Evolutionary conservation across 2,113 vertebrate genomes (phyloP).

Genomic region (Ceyx melanurus): DNA sequence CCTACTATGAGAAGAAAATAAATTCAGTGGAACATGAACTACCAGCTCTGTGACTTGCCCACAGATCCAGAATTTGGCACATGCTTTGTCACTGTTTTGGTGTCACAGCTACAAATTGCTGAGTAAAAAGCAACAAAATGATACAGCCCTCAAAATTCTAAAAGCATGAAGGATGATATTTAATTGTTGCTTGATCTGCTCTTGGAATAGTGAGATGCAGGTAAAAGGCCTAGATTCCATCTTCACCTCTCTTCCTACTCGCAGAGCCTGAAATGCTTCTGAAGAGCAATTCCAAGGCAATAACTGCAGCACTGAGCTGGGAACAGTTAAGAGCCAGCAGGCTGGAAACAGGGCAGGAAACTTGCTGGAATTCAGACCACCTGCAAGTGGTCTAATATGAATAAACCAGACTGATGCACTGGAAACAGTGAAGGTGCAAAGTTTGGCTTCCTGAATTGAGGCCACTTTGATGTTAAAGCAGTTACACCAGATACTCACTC

Average conservation of each 20-base stretch:
- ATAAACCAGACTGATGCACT: not conserved
- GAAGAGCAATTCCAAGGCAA: not conserved
- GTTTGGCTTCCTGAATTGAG: not conserved
- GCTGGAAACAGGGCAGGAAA: not conserved
- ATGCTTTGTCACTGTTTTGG: fast-evolving
- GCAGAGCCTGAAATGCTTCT: not conserved
- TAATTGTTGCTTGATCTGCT: not conserved
- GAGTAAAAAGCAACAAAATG: not conserved
- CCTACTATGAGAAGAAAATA: not conserved
- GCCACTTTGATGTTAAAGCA: constrained; percentile 2
- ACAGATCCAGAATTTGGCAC: fast-evolving
- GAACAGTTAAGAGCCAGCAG: not conserved
- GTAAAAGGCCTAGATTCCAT: not conserved
- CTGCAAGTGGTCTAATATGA: not conserved
- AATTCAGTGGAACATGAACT: not conserved
- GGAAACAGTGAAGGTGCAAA: not conserved
- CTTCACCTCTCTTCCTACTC: not conserved
- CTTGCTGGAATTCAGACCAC: constrained; percentile 3
- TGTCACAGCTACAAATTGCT: fast-evolving
- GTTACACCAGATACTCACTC: constrained; percentile 82
- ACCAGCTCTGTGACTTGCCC: fast-evolving
- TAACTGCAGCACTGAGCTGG: not conserved
- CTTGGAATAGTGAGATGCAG: not conserved
- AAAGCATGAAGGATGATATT: not conserved
- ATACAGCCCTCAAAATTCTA: not conserved